Evolutionary conservation across 1,140 invertebrate genomes (phyloP), one percentile per base, ranked within the genome.

Genomic region (Euura lappo): DNA sequence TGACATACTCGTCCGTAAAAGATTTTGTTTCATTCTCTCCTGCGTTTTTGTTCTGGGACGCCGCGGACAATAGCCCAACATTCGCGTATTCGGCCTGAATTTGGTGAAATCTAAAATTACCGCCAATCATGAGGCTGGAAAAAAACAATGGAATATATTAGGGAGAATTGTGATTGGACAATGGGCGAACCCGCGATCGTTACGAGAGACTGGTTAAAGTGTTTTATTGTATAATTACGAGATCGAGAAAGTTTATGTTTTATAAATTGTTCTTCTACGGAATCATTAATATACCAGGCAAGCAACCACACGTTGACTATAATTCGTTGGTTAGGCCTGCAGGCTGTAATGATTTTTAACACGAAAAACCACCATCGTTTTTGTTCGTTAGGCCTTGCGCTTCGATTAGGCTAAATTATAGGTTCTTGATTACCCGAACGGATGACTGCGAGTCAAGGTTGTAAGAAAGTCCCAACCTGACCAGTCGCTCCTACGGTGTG

Each of bases 331-430:
- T 46, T 71, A 67, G 42, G 76, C 45, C 74, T 6, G 45, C 44
- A 51, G 74, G 43, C 51, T 71, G 78, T 82, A 84, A 87, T 87
- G 83, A 86, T 86, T 86, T 86, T 85, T 84, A 86, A 85, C 81
- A 84, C 80, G 85, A 87, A 85, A 85, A 87, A 86, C 78, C 81
- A 77, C 76, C 82, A 84, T 82, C 81, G 86, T 87, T 88, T 86
- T 87, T 86, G 86, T 87, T 87, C 86, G 81, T 88, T 87, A 87
- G 83, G 78, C 77, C 79, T 77, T 83, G 79, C 78, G 76, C 84
- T 85, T 86, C 86, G 86, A 87, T 88, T 84, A 80, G 79, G 81
- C 80, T 86, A 87, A 88, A 88, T 88, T 88, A 88, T 88, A 88
- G 86, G 83, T 82, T 83, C 82, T 87, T 88, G 86, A 88, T 88